These are phyloP conservation scores for Corbicula japonica DNA, from an alignment of 2,888 invertebrate genomes.

Conservation along the genomic window DNA sequence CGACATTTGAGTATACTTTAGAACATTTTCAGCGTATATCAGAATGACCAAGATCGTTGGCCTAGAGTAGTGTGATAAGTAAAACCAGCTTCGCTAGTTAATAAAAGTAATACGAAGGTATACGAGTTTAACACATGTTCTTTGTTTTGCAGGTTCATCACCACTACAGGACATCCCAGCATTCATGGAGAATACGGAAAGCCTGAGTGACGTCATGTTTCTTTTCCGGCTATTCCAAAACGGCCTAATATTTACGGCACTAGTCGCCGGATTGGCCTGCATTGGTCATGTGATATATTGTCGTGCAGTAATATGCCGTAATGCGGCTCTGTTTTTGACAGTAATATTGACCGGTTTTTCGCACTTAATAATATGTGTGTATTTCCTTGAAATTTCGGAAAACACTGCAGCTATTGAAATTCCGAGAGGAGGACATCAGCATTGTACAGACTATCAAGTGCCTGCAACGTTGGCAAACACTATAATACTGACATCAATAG, in stretches of 20 bases:
- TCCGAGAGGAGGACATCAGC: constrained; percentile 35
- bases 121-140: no score
- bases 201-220: constrained; percentile 32
- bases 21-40: no score
- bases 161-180: no score
- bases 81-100: no score
- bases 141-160: no score
- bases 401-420: constrained; percentile 24
- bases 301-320: constrained; percentile 39
- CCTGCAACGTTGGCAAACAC: constrained; percentile 45
- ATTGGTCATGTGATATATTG: constrained; percentile 39
- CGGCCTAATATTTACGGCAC: constrained; percentile 45
- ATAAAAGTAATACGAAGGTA: no score
- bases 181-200: background rate
- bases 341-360: constrained; percentile 45
- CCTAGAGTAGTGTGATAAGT: no score
- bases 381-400: constrained; percentile 45
- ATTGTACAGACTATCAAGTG: constrained; percentile 47
- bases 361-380: constrained; percentile 45
- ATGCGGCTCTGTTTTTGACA: constrained; percentile 31
- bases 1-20: no score
- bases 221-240: constrained; percentile 45
- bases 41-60: no score
- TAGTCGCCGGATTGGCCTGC: constrained; percentile 44
- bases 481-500: constrained; percentile 23